Conservation (phyloP, 2,113 vertebrate genomes). For the Bubo scandiacus region DNA sequence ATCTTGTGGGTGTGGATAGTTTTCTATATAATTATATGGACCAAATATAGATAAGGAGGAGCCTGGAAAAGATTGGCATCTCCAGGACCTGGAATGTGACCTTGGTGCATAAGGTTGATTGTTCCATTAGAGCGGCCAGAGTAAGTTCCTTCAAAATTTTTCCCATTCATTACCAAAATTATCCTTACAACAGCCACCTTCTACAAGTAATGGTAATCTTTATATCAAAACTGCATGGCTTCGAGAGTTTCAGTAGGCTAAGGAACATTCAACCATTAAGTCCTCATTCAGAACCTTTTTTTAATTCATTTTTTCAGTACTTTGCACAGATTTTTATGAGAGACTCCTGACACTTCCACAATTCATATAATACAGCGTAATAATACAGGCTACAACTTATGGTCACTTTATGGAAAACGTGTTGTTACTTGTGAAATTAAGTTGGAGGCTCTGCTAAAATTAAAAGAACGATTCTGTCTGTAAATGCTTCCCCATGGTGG, state of each 20-base stretch:
- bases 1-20: conserved; percentile 55
- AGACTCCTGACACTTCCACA: background rate
- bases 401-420: background rate
- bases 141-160: conserved; percentile 3
- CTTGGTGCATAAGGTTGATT: conserved; percentile 12
- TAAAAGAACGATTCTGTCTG: background rate
- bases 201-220: background rate
- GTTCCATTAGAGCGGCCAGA: background rate
- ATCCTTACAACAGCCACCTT: background rate
- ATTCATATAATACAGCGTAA: background rate
- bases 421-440: background rate
- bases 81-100: conserved; percentile 29
- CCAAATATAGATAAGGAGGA: conserved; percentile 65
- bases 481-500: background rate
- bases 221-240: background rate
- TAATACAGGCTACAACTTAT: background rate
- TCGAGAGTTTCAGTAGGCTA: background rate
- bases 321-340: background rate
- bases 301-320: background rate
- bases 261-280: background rate
- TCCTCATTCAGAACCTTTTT: background rate
- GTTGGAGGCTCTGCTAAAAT: background rate
- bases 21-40: conserved; percentile 61
- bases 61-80: conserved; percentile 54
- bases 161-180: background rate